Percentiles rank a stretch among this genome's conserved stretches.
Conservation (phyloP, 2,797 vertebrate species). For the Pipistrellus kuhlii region DNA sequence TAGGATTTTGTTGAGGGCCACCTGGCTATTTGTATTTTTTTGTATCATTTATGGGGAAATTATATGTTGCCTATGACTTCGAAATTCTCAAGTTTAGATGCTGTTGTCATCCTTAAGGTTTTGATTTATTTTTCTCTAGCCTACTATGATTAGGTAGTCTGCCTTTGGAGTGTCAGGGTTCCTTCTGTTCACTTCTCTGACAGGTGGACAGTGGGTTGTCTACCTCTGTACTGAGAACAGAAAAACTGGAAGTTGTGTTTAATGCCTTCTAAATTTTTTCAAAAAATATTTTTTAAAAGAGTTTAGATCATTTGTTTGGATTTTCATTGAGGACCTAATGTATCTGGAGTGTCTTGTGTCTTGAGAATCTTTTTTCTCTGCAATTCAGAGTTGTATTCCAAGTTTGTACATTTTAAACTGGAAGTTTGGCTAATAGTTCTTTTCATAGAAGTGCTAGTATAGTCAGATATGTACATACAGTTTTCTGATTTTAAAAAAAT, state of each 20-base stretch:
- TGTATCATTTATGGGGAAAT: conserved; percentile 41
- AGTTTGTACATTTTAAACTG: conserved; percentile 27
- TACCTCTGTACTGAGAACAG: not conserved
- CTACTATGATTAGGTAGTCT: conserved; percentile 7
- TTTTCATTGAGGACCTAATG: conserved; percentile 28
- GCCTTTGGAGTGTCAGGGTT: not conserved
- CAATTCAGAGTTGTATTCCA: conserved; percentile 3
- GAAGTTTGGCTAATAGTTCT: not conserved
- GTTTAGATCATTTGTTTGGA: not conserved
- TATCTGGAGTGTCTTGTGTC: not conserved
- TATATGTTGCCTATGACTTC: not conserved
- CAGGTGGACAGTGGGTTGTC: not conserved
- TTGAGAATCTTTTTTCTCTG: not conserved
- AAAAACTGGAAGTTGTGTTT: not conserved
- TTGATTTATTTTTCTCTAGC: not conserved
- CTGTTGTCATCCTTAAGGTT: not conserved
- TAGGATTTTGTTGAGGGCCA: conserved; percentile 55
- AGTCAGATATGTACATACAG: not conserved
- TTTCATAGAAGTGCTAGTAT: not conserved
- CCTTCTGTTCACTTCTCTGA: not conserved
- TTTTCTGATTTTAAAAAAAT: not conserved
- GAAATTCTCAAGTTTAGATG: conserved; percentile 31
- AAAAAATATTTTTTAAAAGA: not conserved
- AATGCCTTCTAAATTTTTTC: not conserved
- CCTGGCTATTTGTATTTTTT: not conserved